A percentile compares a stretch with the other conserved stretches of the same genome.
Evolutionary conservation across 2,888 invertebrate genomes (phyloP).

Genomic region (Caradrina kadenii): DNA sequence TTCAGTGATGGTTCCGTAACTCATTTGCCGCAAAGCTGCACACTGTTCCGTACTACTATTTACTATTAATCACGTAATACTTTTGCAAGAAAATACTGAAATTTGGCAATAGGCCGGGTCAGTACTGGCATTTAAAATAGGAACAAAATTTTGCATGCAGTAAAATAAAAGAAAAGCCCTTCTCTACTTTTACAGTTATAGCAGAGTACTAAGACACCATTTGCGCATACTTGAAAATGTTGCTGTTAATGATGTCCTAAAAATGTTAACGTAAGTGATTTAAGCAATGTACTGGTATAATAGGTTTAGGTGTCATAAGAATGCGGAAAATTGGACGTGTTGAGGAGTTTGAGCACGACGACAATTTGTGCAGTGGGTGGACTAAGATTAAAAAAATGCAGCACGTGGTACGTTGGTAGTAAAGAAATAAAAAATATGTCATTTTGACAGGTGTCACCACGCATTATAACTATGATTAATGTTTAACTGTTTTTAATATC

Average conservation of each 20-base stretch:
- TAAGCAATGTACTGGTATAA: not conserved
- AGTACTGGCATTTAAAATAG: conserved; percentile 42
- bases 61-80: conserved; percentile 13
- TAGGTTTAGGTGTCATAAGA: not conserved
- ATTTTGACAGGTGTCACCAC: conserved; percentile 29
- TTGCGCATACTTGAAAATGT: not conserved
- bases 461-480: conserved; percentile 53
- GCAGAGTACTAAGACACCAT: conserved; percentile 1
- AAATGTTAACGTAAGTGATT: not conserved
- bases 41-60: conserved; percentile 20
- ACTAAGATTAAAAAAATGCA: not conserved
- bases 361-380: not conserved
- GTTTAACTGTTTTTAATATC: conserved; percentile 64
- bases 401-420: conserved; percentile 3
- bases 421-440: not conserved
- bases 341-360: not conserved
- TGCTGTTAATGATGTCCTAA: not conserved
- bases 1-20: conserved; percentile 15
- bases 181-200: conserved; percentile 17
- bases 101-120: conserved; percentile 54
- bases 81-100: conserved; percentile 23
- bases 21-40: conserved; percentile 17
- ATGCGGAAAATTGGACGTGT: conserved; percentile 3
- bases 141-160: conserved; percentile 52
- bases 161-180: conserved; percentile 29